A percentile compares a stretch with the other conserved stretches of the same genome.
phyloP scores from a whole-genome alignment of 2,113 vertebrate genomes.

The Megaceryle maxima region DNA sequence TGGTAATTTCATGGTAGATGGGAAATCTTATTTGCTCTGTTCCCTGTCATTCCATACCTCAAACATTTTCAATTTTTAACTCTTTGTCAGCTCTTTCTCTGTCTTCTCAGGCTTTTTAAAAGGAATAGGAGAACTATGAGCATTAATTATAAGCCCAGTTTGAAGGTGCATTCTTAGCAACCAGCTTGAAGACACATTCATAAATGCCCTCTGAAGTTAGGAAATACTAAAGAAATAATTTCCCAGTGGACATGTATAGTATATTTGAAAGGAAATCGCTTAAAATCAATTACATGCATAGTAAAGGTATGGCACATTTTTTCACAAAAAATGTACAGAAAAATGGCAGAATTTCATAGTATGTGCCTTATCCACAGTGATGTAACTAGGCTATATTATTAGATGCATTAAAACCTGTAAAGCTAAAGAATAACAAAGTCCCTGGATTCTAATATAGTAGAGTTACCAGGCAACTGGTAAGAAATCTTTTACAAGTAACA shows the following conservation, averaged over 20 bases:
- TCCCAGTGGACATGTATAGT: background rate
- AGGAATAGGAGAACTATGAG: background rate
- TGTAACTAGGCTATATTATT: background rate
- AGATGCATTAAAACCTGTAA: background rate
- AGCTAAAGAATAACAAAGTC: background rate
- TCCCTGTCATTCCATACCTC: background rate
- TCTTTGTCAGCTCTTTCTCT: background rate
- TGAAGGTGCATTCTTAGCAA: background rate
- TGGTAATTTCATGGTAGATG: conserved; percentile 21
- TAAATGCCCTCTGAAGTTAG: background rate
- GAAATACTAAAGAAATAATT: background rate
- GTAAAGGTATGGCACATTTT: background rate
- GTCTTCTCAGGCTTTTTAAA: background rate
- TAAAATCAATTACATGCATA: background rate
- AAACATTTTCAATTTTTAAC: background rate
- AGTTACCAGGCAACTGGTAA: conserved; percentile 2
- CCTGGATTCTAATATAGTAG: background rate
- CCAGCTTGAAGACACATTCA: background rate
- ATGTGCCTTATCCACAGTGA: background rate
- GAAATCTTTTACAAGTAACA: background rate
- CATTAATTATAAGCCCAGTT: background rate
- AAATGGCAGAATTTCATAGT: background rate
- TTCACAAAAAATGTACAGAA: background rate
- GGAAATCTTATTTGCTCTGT: background rate
- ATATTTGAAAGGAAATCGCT: background rate